Evolutionary conservation across 2,797 vertebrate genomes (phyloP).

Genomic region (Geotrypetes seraphini): DNA sequence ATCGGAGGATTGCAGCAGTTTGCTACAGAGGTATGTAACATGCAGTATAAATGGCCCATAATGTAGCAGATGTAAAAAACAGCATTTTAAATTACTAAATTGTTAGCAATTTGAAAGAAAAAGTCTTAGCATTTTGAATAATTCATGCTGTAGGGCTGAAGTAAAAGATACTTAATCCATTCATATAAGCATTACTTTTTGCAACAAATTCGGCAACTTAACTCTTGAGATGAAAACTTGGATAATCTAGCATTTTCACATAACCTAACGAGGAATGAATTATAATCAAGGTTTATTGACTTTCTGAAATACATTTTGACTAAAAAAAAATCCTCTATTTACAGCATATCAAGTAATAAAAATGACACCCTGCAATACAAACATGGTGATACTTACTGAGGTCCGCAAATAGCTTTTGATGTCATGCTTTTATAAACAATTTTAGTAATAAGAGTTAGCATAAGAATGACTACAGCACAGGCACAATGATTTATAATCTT

Average conservation of each 20-base stretch:
- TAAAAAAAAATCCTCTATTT: not conserved
- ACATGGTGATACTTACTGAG: too few species aligned
- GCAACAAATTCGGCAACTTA: not conserved
- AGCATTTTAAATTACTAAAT: conserved; percentile 1
- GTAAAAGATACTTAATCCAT: not conserved
- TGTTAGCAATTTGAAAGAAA: not conserved
- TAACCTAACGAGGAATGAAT: conserved; percentile 10
- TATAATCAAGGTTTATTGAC: conserved; percentile 10
- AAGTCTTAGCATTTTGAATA: not conserved
- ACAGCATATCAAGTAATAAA: conserved; percentile 3
- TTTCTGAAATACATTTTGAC: conserved; percentile 1
- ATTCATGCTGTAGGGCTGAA: not conserved
- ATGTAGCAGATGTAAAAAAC: not conserved
- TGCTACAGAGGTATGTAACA: conserved; percentile 72
- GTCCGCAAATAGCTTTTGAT: too few species aligned
- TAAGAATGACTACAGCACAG: too few species aligned
- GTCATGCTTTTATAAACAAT: too few species aligned
- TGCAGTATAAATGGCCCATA: not conserved
- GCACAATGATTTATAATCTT: too few species aligned
- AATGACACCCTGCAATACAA: not conserved
- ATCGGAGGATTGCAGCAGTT: conserved; percentile 93
- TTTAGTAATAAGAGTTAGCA: too few species aligned
- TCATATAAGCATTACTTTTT: conserved; percentile 6
- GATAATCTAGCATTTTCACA: conserved; percentile 8
- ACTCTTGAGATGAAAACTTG: not conserved